These are phyloP conservation scores for Psophia crepitans DNA, from an alignment of 2,113 vertebrate species.

Conservation along the genomic window DNA sequence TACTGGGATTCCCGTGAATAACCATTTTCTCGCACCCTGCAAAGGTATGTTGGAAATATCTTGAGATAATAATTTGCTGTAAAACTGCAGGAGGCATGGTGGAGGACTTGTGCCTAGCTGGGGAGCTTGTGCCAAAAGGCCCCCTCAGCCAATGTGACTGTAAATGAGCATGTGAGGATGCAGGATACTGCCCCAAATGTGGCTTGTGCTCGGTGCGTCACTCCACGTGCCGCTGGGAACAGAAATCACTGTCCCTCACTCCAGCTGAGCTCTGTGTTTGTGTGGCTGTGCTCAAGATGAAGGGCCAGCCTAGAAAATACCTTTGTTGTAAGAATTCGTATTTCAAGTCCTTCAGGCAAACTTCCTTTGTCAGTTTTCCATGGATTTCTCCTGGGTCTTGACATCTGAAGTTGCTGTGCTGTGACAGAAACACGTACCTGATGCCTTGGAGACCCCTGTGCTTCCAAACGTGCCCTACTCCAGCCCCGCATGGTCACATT, in stretches of 20 bases:
- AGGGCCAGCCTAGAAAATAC: neutral
- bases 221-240: neutral
- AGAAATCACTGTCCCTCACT: neutral
- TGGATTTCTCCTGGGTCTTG: neutral
- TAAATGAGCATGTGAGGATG: neutral
- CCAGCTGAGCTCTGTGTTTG: neutral
- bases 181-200: neutral
- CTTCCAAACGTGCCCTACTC: neutral
- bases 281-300: neutral
- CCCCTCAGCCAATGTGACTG: neutral
- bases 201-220: neutral
- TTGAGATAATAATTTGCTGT: neutral
- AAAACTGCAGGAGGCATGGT: neutral
- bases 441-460: neutral
- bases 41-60: neutral
- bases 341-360: neutral
- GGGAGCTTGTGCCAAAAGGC: neutral
- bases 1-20: neutral
- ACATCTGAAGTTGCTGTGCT: neutral
- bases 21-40: neutral
- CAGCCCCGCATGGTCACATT: neutral
- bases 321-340: neutral
- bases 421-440: neutral
- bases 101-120: accelerated
- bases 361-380: neutral